These are phyloP conservation scores for Haliclona indistincta DNA, from an alignment of 37 sponge, comb jelly and placozoan genomes.

Conservation along the genomic window DNA sequence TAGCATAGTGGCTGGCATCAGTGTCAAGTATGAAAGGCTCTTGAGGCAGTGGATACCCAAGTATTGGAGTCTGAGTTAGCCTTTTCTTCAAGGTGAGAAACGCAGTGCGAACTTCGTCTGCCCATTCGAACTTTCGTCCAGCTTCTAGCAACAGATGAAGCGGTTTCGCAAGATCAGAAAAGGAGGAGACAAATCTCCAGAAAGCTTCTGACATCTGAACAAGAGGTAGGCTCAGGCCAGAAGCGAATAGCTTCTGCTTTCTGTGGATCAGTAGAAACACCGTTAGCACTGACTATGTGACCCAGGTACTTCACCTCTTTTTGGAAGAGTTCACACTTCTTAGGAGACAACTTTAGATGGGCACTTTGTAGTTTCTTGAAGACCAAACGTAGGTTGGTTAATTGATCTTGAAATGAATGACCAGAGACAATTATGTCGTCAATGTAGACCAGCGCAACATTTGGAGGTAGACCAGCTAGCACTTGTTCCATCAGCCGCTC, in stretches of 20 bases:
- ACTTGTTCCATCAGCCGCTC: conserved; percentile 49
- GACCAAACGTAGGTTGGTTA: conserved; percentile 7
- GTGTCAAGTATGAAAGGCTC: conserved; percentile 45
- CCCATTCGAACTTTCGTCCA: conserved; percentile 4
- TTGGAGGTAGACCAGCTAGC: background rate
- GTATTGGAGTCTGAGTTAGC: conserved; percentile 37
- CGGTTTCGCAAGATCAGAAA: background rate
- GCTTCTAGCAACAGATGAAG: background rate
- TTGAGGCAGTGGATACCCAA: conserved; percentile 22
- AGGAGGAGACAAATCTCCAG: background rate
- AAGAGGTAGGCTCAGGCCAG: conserved; percentile 5
- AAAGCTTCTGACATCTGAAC: conserved; percentile 15
- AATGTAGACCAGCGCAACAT: conserved; percentile 17
- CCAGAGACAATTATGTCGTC: conserved; percentile 48
- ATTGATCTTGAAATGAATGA: conserved; percentile 5
- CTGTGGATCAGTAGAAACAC: conserved; percentile 35
- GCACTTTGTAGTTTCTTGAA: conserved; percentile 1
- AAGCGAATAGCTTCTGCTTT: conserved; percentile 25
- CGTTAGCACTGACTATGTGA: conserved; percentile 28
- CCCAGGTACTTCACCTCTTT: conserved; percentile 38
- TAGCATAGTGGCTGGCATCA: conserved; percentile 17
- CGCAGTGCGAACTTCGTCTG: conserved; percentile 2
- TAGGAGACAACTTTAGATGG: conserved; percentile 13
- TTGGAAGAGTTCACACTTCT: conserved; percentile 17
- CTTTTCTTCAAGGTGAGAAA: conserved; percentile 28